Percentiles rank a stretch among this genome's conserved stretches.
Conservation (phyloP, 2,113 vertebrate species). For the Hippopotamus amphibius region DNA sequence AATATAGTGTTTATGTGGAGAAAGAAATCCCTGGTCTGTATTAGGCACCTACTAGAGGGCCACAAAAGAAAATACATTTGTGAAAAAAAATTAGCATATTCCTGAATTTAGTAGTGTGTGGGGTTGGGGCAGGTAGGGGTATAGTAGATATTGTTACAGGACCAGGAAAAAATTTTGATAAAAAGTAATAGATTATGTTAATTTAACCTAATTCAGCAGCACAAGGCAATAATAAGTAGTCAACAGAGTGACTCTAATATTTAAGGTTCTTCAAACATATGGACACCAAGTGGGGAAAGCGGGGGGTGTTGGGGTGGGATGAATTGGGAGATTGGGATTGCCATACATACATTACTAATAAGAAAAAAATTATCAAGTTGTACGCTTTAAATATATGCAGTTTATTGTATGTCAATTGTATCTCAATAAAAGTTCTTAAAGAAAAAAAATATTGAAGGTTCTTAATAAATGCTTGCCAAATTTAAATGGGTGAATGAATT, state of each 20-base stretch:
- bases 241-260: not conserved
- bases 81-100: not conserved
- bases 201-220: not conserved
- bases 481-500: not conserved
- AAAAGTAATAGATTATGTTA: conserved; percentile 18
- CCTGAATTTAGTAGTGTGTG: not conserved
- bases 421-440: no score
- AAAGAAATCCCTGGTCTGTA: not conserved
- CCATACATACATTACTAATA: no score
- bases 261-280: not conserved
- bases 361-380: no score
- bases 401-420: no score
- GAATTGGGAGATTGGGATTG: no score
- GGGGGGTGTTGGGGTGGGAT: no score
- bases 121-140: no score
- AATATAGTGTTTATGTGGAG: not conserved
- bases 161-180: not conserved
- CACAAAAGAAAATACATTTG: not conserved
- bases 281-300: no score
- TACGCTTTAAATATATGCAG: no score
- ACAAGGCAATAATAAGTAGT: not conserved
- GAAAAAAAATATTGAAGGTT: not conserved
- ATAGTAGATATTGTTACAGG: not conserved
- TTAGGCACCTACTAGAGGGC: not conserved
- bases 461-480: not conserved